Base-by-base conservation (phyloP, 2,797 vertebrate species). In the Rallus crepitans region DNA sequence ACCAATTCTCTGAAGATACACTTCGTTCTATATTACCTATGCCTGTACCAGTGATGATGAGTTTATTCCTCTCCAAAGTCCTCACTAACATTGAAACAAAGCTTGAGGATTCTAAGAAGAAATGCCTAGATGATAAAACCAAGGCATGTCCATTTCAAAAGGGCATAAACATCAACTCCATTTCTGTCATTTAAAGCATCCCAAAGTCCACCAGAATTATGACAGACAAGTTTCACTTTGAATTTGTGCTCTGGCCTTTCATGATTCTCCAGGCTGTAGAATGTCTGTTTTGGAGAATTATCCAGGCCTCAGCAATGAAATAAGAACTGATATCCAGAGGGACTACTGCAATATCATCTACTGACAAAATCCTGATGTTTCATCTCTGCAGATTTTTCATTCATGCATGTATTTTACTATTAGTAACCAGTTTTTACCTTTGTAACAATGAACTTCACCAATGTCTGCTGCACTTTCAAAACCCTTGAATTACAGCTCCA, bases 51-150 rank as follows among this genome's bases (percentile, higher is more conserved):
- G 45, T 37, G 25, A 53, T 19, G n/a, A 84, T 30, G 21, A 71
- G 37, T 78, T 59, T 47, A 65, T 59, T 0, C 0, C n/a, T 59
- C 27, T 66, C 35, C 35, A 40, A 1, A 1, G 1, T 61, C 33
- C 27, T 35, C 33, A 47, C 15, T 56, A 73, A 35, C 21, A 60
- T 3, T 28, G 68, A 60, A 72, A 79, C 78, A 85, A 60, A 65
- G 2, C 10, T 48, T 55, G 11, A 55, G 18, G 15, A 73, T 73
- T 40, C 27, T 31, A 55, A 73, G 60, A 15, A 73, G 55, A 68
- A 56, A 90, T 15, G 11, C 16, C 61, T 61, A 40, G 55, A 11
- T 25, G 13, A 48, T 27, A 53, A 72, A 66, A 1, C 0, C 27
- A 42, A 28, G 15, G 23, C 16, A 42, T 70, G 64, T 52, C 50